Conservation (phyloP, 2,888 invertebrate genomes). For the Coleophora flavipennella region DNA sequence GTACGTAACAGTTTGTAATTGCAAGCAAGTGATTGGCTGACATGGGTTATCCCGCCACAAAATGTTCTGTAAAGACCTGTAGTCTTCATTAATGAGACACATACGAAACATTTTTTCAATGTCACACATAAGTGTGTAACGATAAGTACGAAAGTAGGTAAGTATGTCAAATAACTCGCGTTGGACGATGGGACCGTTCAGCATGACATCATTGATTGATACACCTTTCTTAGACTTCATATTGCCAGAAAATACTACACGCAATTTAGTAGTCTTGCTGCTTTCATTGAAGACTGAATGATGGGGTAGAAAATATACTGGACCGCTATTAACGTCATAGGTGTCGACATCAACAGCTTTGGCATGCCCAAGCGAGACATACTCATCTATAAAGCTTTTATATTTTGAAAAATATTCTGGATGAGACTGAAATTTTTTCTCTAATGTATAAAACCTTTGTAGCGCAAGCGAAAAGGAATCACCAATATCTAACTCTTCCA, state of each 20-base stretch:
- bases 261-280: conserved; percentile 5
- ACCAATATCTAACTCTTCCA: conserved; percentile 9
- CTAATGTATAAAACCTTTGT: conserved; percentile 10
- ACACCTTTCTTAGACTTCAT: too few relatives aligned
- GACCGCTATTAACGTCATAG: conserved; percentile 3
- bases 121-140: too few relatives aligned
- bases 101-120: too few relatives aligned
- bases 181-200: conserved; percentile 11
- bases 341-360: conserved; percentile 1
- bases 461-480: conserved; percentile 12
- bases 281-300: conserved; percentile 10
- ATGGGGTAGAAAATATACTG: conserved; percentile 11
- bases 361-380: conserved; percentile 7
- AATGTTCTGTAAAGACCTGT: too few relatives aligned
- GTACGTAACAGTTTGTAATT: too few relatives aligned
- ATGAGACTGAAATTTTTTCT: conserved; percentile 7
- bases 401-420: conserved; percentile 3
- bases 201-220: conserved; percentile 11
- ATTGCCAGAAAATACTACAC: conserved; percentile 11
- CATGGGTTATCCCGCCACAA: too few relatives aligned
- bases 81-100: too few relatives aligned
- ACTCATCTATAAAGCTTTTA: conserved; percentile 9
- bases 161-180: conserved; percentile 12
- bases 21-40: too few relatives aligned
- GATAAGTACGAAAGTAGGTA: conserved; percentile 5